Conservation (phyloP, 2,888 invertebrate species). For the Trichacis sp. region DNA sequence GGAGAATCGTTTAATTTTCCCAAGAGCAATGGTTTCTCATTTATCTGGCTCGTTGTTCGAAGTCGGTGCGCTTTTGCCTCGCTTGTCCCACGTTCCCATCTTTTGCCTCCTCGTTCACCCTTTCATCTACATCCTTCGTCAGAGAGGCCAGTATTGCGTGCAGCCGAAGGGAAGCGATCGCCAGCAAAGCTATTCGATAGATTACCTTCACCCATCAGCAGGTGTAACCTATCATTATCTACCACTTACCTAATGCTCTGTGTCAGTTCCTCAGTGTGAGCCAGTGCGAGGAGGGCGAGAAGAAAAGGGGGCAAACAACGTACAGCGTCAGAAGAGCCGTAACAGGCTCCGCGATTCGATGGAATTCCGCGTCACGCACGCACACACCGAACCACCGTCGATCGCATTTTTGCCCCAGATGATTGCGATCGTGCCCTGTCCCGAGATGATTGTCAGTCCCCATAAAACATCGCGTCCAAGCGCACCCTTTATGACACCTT, state of each 20-base stretch:
- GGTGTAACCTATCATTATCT: constrained; percentile 69
- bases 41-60: constrained; percentile 16
- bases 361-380: constrained; percentile 43
- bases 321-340: constrained; percentile 17
- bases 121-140: constrained; percentile 40
- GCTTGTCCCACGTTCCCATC: constrained; percentile 5
- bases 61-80: constrained; percentile 28
- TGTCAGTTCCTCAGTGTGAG: no score
- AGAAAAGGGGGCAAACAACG: constrained; percentile 45
- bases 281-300: constrained; percentile 52
- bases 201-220: constrained; percentile 63
- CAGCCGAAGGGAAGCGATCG: constrained; percentile 48
- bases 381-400: constrained; percentile 12
- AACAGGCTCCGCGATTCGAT: constrained; percentile 37
- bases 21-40: constrained; percentile 2
- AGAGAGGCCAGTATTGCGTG: constrained; percentile 43
- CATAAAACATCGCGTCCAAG: neutral
- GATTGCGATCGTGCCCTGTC: constrained; percentile 9
- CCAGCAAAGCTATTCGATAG: constrained; percentile 53
- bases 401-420: constrained; percentile 2
- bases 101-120: constrained; percentile 36
- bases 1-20: constrained; percentile 16
- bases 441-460: constrained; percentile 7
- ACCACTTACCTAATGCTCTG: constrained; percentile 67
- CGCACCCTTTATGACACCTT: constrained; percentile 14